Conservation (phyloP, 1,140 invertebrate species). For the Eumeta japonica region DNA sequence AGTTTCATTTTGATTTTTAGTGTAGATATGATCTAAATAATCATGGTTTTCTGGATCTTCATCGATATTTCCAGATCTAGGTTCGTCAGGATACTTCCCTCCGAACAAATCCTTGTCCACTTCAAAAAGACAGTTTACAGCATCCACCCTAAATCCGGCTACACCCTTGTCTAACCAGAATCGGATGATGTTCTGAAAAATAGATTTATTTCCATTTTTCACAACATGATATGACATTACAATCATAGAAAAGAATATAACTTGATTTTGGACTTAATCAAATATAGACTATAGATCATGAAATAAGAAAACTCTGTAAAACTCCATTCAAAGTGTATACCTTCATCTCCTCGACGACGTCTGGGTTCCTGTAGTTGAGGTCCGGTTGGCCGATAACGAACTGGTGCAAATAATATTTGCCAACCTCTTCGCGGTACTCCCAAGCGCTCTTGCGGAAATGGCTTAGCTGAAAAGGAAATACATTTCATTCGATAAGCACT, state of each 20-base stretch:
- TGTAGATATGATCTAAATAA: slow-evolving; percentile 64
- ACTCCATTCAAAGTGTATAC: too few relatives aligned
- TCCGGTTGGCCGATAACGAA: slow-evolving; percentile 72
- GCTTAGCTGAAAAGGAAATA: too few relatives aligned
- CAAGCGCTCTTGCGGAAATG: slow-evolving; percentile 71
- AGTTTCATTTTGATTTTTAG: slow-evolving; percentile 61
- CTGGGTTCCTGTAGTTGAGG: slow-evolving; percentile 68
- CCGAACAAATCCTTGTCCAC: slow-evolving; percentile 60
- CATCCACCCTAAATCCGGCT: slow-evolving; percentile 74
- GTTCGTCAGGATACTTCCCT: slow-evolving; percentile 58
- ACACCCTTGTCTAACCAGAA: slow-evolving; percentile 78
- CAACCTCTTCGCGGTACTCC: slow-evolving; percentile 65
- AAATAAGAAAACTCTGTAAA: too few relatives aligned
- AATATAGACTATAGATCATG: too few relatives aligned
- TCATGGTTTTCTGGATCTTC: slow-evolving; percentile 56
- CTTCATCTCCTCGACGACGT: slow-evolving; percentile 66
- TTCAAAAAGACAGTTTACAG: slow-evolving; percentile 64
- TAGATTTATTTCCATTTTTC: slow-evolving; percentile 30
- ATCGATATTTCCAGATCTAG: slow-evolving; percentile 40
- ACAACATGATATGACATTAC: too few relatives aligned
- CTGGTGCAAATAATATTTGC: slow-evolving; percentile 75
- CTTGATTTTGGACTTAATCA: too few relatives aligned
- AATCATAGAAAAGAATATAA: slow-evolving; percentile 6
- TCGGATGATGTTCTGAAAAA: slow-evolving; percentile 62
- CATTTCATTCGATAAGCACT: too few relatives aligned